Percentiles rank a stretch among this genome's conserved stretches.
Conservation (phyloP, 1,140 invertebrate species). For the Metopolophium dirhodum region DNA sequence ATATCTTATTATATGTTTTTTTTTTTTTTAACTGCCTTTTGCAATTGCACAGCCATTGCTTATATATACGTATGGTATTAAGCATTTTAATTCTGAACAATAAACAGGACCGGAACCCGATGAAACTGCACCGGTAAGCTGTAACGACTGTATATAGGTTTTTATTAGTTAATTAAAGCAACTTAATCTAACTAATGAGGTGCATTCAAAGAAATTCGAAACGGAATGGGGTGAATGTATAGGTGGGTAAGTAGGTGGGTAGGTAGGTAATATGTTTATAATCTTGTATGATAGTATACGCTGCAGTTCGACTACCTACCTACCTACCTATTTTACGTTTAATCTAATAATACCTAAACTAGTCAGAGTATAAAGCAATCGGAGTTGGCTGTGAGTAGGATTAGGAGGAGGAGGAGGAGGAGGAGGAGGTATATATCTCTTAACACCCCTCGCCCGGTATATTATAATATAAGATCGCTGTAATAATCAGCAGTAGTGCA, state of each 20-base stretch:
- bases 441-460: not conserved
- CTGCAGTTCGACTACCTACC: not conserved
- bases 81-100: not conserved
- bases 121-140: not conserved
- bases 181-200: not conserved
- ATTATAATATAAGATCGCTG: not conserved
- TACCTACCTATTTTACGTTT: not conserved
- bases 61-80: not conserved
- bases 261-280: not conserved
- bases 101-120: not conserved
- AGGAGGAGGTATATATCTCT: not conserved
- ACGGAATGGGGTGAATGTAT: not conserved
- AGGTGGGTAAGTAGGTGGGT: too few species aligned
- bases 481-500: not conserved
- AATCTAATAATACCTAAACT: slow-evolving; percentile 4
- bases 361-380: not conserved
- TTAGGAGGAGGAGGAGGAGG: too few species aligned
- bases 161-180: not conserved
- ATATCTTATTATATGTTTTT: not conserved
- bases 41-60: not conserved
- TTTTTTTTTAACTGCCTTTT: not conserved
- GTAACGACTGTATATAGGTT: not conserved
- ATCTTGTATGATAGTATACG: not conserved
- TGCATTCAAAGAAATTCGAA: slow-evolving; percentile 1
- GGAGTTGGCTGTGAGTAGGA: not conserved